Conservation (phyloP, 2,113 vertebrate genomes). For the Pygoscelis adeliae region DNA sequence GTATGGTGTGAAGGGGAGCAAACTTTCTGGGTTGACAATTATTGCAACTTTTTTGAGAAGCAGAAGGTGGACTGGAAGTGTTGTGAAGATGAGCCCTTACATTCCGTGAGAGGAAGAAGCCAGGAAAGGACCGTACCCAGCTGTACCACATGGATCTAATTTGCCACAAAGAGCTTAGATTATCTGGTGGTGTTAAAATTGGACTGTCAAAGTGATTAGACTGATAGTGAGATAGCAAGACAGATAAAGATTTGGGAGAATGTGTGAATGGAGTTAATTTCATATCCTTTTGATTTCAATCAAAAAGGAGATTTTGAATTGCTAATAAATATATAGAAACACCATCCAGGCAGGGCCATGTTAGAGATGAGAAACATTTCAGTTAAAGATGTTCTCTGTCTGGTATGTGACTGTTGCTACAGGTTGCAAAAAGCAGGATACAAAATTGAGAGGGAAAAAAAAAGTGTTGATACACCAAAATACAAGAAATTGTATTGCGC, state of each 20-base stretch:
- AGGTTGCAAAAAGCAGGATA: neutral
- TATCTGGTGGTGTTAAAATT: neutral
- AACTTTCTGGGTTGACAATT: neutral
- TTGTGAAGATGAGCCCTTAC: neutral
- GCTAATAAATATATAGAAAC: neutral
- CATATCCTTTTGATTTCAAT: too few species aligned
- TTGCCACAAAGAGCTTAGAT: neutral
- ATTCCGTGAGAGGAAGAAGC: neutral
- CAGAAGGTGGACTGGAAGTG: too few species aligned
- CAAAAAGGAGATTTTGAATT: neutral
- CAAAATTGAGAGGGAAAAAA: neutral
- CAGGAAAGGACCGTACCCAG: neutral
- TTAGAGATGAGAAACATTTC: neutral
- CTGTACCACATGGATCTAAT: neutral
- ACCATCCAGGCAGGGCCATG: neutral
- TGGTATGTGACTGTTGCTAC: neutral
- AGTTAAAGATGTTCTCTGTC: neutral
- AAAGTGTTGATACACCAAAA: neutral
- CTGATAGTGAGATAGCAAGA: neutral
- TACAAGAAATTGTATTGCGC: rapidly evolving
- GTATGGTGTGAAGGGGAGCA: neutral
- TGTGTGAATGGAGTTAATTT: neutral
- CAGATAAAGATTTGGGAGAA: neutral
- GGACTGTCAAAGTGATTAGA: neutral
- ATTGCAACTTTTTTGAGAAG: neutral